phyloP scores from a whole-genome alignment of 2,113 vertebrate genomes.

The Ammodytes marinus region DNA sequence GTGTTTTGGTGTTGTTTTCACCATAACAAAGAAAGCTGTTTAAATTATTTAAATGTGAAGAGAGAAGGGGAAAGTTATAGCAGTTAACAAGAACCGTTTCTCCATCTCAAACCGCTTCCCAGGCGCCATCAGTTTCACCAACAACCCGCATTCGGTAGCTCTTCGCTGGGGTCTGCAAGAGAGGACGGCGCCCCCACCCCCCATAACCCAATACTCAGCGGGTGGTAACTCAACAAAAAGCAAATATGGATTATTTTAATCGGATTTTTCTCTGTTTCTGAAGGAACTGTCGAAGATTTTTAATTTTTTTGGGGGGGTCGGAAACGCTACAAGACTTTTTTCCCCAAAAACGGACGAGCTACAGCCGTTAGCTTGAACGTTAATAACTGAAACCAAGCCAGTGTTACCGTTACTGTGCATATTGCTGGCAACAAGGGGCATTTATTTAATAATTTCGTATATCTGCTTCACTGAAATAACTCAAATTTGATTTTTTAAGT shows the following conservation, averaged over 20 bases:
- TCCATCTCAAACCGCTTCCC: conserved; percentile 39
- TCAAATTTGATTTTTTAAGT: background rate
- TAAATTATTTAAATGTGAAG: no score
- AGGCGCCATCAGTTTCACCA: conserved; percentile 61
- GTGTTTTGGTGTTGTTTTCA: no score
- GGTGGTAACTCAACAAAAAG: conserved; percentile 38
- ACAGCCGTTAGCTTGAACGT: conserved; percentile 61
- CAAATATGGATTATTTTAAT: conserved; percentile 58
- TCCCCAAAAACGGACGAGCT: conserved; percentile 43
- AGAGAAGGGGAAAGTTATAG: conserved; percentile 40
- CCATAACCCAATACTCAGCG: conserved; percentile 10
- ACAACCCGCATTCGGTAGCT: conserved; percentile 44
- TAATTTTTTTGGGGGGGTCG: background rate
- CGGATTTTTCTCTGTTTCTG: background rate
- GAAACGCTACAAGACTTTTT: conserved; percentile 44
- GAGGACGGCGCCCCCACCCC: conserved; percentile 44
- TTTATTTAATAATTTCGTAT: background rate
- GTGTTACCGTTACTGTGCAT: background rate
- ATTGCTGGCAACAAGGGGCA: background rate
- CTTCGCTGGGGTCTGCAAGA: conserved; percentile 53
- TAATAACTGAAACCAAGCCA: conserved; percentile 29
- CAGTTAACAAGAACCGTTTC: conserved; percentile 13
- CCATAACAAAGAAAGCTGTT: no score
- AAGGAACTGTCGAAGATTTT: background rate
- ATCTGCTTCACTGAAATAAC: background rate